phyloP scores from a whole-genome alignment of 2,113 vertebrate genomes.

The Cettia cetti region DNA sequence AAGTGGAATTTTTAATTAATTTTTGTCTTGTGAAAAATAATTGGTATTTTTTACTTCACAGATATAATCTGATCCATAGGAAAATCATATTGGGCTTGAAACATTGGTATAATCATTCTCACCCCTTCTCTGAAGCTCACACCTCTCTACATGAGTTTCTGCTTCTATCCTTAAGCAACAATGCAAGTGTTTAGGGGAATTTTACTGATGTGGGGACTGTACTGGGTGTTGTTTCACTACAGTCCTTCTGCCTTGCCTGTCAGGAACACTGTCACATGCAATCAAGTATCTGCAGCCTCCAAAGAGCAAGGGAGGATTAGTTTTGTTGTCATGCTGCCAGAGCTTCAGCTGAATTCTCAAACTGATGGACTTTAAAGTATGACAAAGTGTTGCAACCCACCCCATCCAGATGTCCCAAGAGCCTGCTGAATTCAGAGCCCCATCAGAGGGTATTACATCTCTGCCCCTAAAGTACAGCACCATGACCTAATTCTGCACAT shows the following conservation, averaged over 20 bases:
- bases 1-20: neutral
- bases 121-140: neutral
- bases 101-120: neutral
- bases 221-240: neutral
- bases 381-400: neutral
- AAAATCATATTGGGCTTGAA: neutral
- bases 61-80: neutral
- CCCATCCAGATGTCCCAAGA: neutral
- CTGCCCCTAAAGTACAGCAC: neutral
- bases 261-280: neutral
- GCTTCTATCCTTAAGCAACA: neutral
- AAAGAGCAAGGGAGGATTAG: fast-evolving
- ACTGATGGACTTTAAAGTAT: neutral
- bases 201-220: neutral
- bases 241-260: neutral
- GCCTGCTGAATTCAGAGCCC: neutral
- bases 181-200: neutral
- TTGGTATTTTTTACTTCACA: neutral
- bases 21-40: neutral
- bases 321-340: neutral
- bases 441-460: neutral
- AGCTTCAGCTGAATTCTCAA: neutral
- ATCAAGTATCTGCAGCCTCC: neutral
- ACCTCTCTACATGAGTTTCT: neutral
- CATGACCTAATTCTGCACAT: neutral